Percentiles rank a stretch among this genome's conserved stretches.
These are phyloP conservation scores for Arothron firmamentum DNA, from an alignment of 2,113 vertebrate genomes.

Conservation along the genomic window DNA sequence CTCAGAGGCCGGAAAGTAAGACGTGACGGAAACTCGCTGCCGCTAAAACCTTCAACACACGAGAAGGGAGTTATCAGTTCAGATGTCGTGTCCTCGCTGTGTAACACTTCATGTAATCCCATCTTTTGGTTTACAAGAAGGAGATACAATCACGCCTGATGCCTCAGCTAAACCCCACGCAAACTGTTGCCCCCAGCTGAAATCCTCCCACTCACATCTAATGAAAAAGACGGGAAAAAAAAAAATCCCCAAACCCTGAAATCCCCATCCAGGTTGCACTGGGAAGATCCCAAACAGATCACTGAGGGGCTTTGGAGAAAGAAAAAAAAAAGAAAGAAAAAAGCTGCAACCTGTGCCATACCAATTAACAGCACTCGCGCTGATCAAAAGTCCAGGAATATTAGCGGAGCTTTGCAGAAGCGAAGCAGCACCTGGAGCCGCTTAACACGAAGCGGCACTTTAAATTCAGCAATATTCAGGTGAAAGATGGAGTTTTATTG, in stretches of 20 bases:
- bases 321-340: neutral
- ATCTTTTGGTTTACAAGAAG: conserved; percentile 29
- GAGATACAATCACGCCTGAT: conserved; percentile 18
- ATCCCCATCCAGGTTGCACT: conserved; percentile 20
- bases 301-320: neutral
- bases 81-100: conserved; percentile 18
- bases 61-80: neutral
- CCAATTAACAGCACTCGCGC: neutral
- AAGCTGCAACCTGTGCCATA: conserved; percentile 13
- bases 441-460: neutral
- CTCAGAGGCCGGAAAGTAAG: conserved; percentile 49
- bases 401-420: neutral
- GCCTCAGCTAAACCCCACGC: conserved; percentile 21
- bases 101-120: conserved; percentile 27
- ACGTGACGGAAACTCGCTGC: conserved; percentile 8
- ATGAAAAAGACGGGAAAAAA: conserved; percentile 28
- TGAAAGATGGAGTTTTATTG: too few relatives aligned
- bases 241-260: conserved; percentile 5
- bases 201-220: conserved; percentile 39
- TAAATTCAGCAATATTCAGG: neutral
- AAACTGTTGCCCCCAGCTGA: conserved; percentile 43
- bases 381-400: neutral
- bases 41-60: conserved; percentile 14
- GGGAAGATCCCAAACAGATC: conserved; percentile 28
- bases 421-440: neutral